Conservation (phyloP, 2,113 vertebrate species). For the Rhynchomys soricoides region DNA sequence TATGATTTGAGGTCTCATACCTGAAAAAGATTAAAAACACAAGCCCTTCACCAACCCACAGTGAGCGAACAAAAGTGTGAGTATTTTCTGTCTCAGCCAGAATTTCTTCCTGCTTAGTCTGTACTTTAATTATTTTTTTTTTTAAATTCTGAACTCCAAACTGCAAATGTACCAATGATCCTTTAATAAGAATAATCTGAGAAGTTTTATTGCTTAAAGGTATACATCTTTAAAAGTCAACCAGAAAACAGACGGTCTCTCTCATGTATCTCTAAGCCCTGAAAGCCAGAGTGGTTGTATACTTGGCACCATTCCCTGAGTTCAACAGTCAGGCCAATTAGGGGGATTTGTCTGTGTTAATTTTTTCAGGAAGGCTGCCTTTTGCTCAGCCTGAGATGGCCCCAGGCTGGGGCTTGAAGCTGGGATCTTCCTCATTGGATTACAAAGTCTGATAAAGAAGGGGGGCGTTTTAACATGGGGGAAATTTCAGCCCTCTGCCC, state of each 20-base stretch:
- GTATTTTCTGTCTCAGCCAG: neutral
- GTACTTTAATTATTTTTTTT: neutral
- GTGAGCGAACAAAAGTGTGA: neutral
- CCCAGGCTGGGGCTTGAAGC: constrained; percentile 75
- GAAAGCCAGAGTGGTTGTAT: constrained; percentile 7
- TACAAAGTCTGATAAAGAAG: constrained; percentile 84
- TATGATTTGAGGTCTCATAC: neutral
- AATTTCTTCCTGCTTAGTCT: neutral
- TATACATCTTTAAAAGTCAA: constrained; percentile 44
- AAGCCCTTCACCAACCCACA: neutral
- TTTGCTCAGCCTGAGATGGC: constrained; percentile 76
- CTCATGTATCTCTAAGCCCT: neutral
- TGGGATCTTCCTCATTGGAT: constrained; percentile 86
- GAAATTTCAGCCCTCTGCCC: constrained; percentile 67
- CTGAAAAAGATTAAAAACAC: neutral
- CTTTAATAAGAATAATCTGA: constrained; percentile 1
- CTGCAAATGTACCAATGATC: constrained; percentile 5
- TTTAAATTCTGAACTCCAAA: neutral
- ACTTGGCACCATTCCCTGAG: constrained; percentile 23
- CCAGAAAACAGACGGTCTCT: constrained; percentile 53
- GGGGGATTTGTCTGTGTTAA: constrained; percentile 50
- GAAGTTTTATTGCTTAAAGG: constrained; percentile 40
- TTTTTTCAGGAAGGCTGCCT: constrained; percentile 61
- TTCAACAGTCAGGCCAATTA: constrained; percentile 60
- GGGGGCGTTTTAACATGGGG: constrained; percentile 77